Conservation (phyloP, 2,113 vertebrate species). For the Aphyosemion australe region DNA sequence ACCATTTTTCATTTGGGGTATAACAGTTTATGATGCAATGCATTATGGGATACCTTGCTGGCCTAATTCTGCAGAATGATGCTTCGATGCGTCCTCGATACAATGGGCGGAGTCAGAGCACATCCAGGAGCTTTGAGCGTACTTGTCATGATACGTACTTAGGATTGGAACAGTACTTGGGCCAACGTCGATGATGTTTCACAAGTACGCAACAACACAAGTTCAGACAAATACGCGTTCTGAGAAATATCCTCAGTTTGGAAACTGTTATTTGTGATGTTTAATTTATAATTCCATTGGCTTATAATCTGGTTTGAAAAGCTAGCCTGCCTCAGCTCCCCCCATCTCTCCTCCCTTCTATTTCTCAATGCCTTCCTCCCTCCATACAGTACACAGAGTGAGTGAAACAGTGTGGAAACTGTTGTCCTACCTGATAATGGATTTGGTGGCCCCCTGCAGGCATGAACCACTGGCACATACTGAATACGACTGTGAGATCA, state of each 20-base stretch:
- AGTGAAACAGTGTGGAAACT: slow-evolving; percentile 78
- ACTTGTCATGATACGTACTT: too few relatives aligned
- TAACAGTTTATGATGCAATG: too few relatives aligned
- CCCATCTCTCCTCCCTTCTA: slow-evolving; percentile 12
- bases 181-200: too few relatives aligned
- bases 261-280: slow-evolving; percentile 39
- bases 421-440: slow-evolving; percentile 85
- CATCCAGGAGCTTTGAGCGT: too few relatives aligned
- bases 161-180: too few relatives aligned
- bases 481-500: slow-evolving; percentile 80
- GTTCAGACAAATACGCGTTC: too few relatives aligned
- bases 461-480: slow-evolving; percentile 82
- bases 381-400: slow-evolving; percentile 49
- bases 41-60: too few relatives aligned
- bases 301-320: slow-evolving; percentile 64
- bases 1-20: too few relatives aligned
- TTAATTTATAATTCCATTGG: slow-evolving; percentile 50
- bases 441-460: slow-evolving; percentile 81
- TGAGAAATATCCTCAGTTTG: slow-evolving; percentile 26
- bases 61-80: too few relatives aligned
- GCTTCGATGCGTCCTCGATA: too few relatives aligned
- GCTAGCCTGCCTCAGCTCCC: slow-evolving; percentile 29
- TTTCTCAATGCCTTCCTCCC: slow-evolving; percentile 33
- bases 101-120: too few relatives aligned
- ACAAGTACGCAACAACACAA: too few relatives aligned